phyloP scores from a whole-genome alignment of 2,888 invertebrate species.

The Pterobdella sp. region DNA sequence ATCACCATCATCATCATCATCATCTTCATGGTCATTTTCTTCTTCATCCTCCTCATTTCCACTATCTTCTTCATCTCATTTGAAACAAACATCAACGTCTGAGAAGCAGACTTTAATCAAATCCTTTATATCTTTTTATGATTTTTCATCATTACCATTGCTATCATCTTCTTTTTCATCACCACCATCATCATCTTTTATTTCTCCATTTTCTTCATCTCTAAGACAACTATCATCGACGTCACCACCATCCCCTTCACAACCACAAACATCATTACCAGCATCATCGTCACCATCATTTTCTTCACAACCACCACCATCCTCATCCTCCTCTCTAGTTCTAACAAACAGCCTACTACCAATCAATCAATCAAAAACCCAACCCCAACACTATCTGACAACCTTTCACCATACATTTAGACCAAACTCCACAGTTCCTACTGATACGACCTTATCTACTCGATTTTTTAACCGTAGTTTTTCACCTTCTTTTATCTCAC shows the following conservation, averaged over 20 bases:
- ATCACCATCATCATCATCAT: not conserved
- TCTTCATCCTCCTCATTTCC: not conserved
- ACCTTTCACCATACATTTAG: too few species aligned
- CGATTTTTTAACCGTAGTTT: too few species aligned
- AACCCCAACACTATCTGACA: too few species aligned
- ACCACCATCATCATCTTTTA: not conserved
- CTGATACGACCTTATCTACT: not conserved
- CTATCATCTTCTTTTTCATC: not conserved
- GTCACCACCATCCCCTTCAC: not conserved
- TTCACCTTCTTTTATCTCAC: too few species aligned
- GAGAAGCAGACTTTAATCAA: not conserved
- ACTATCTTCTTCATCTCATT: constrained; percentile 10
- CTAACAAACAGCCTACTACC: not conserved
- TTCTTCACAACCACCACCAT: not conserved
- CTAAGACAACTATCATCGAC: not conserved
- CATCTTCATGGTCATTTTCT: not conserved
- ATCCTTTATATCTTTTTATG: too few species aligned
- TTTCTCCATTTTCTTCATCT: not conserved
- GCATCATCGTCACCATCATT: not conserved
- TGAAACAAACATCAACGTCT: not conserved
- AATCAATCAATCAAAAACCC: too few species aligned
- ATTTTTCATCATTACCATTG: not conserved
- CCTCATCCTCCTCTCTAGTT: not conserved
- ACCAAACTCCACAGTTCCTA: constrained; percentile 8
- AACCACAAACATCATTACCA: not conserved